Conservation (phyloP, 1,140 invertebrate genomes). For the Drosophila nikananu region DNA sequence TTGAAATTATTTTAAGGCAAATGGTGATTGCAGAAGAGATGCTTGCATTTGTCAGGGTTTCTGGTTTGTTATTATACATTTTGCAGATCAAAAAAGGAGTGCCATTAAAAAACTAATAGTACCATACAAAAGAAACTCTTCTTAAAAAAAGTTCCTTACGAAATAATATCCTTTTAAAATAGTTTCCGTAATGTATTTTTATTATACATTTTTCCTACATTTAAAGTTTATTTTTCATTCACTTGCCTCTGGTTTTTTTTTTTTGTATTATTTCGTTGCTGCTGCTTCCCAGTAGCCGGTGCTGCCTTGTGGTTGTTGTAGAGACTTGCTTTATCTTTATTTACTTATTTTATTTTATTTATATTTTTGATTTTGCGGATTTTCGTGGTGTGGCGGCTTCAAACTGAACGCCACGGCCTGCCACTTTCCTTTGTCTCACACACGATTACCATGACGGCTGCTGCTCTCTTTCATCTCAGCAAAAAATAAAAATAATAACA, state of each 20-base stretch:
- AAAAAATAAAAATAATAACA: constrained; percentile 28
- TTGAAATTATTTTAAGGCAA: background rate
- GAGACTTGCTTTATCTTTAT: constrained; percentile 5
- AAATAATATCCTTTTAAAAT: background rate
- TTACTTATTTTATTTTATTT: constrained; percentile 23
- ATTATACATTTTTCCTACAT: background rate
- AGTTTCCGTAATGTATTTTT: background rate
- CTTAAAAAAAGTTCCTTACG: background rate
- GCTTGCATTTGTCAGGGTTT: background rate
- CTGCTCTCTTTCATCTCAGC: constrained; percentile 34
- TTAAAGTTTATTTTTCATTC: background rate
- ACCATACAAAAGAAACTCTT: background rate
- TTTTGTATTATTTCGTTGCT: constrained; percentile 30
- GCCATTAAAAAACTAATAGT: background rate
- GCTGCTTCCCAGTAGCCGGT: constrained; percentile 31
- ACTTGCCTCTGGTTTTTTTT: constrained; percentile 64
- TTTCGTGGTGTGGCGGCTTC: constrained; percentile 42
- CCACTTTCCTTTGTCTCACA: constrained; percentile 80
- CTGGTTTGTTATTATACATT: background rate
- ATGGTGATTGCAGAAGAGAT: background rate
- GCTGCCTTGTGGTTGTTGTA: constrained; percentile 11
- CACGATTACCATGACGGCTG: constrained; percentile 57
- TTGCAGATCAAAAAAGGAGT: background rate
- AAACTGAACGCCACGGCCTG: constrained; percentile 62
- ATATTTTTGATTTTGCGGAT: constrained; percentile 7